Evolutionary conservation across 2,888 invertebrate species (phyloP).

Genomic region (Tipula lateralis): DNA sequence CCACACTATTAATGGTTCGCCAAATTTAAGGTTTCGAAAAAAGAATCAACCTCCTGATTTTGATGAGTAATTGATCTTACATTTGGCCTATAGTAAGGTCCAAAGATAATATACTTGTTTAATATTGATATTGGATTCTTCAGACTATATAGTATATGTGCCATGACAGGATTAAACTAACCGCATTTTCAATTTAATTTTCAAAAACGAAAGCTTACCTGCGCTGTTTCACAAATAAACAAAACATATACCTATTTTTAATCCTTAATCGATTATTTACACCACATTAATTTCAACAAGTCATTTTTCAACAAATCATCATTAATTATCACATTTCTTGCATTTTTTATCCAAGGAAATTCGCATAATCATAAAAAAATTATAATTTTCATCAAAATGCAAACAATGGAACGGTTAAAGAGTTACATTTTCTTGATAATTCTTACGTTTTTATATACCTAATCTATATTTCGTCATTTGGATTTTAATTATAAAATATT

Average conservation of each 20-base stretch:
- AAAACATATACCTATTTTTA: not conserved
- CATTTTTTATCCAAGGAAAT: not conserved
- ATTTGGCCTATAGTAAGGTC: no score
- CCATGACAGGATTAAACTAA: no score
- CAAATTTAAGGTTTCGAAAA: no score
- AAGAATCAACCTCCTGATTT: no score
- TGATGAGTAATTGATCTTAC: no score
- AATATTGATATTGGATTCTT: no score
- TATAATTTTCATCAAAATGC: not conserved
- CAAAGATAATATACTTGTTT: no score
- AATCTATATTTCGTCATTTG: not conserved
- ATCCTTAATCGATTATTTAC: not conserved
- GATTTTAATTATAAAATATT: not conserved
- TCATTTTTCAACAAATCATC: not conserved
- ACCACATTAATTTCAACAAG: not conserved
- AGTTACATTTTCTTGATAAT: not conserved
- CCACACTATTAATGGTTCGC: no score
- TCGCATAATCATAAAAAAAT: conserved; percentile 1
- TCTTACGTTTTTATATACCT: not conserved
- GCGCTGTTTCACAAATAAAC: not conserved
- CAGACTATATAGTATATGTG: no score
- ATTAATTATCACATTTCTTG: not conserved
- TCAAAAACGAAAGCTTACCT: not conserved
- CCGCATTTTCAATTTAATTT: no score
- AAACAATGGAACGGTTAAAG: not conserved